Conservation (phyloP, 2,113 vertebrate genomes). For the Lophius piscatorius region DNA sequence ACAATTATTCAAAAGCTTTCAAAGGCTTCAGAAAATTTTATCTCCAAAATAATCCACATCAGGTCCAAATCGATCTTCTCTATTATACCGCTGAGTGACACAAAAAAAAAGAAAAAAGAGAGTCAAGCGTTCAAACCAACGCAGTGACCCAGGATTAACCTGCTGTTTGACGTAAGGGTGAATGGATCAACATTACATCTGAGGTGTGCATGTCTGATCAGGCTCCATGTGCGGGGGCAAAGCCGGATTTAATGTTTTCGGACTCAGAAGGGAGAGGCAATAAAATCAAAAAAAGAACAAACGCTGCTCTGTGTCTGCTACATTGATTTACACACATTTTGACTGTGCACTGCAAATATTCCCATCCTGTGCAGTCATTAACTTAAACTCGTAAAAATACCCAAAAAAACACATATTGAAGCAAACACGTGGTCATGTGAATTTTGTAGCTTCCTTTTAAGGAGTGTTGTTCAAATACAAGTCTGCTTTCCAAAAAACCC, state of each 20-base stretch:
- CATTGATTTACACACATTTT: neutral
- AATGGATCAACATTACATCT: slow-evolving; percentile 12
- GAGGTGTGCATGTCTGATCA: neutral
- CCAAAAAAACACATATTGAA: too few species aligned
- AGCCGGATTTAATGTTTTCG: too few species aligned
- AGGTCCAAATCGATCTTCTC: too few species aligned
- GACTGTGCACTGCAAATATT: neutral
- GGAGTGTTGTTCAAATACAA: too few species aligned
- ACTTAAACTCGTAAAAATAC: too few species aligned
- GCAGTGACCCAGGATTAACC: slow-evolving; percentile 27
- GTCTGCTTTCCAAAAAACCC: too few species aligned
- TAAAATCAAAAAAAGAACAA: neutral
- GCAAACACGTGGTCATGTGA: too few species aligned
- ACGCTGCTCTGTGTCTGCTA: neutral
- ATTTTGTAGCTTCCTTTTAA: too few species aligned
- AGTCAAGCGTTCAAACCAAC: slow-evolving; percentile 34
- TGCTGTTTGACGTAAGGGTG: slow-evolving; percentile 4
- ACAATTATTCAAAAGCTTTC: too few species aligned
- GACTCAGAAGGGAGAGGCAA: neutral
- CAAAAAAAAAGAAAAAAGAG: neutral
- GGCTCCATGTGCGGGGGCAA: neutral
- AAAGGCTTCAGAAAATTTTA: too few species aligned
- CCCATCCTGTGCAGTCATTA: neutral
- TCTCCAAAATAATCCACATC: too few species aligned
- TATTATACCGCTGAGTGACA: neutral